phyloP scores from a whole-genome alignment of 2,888 invertebrate genomes.

The Sminthurinus aureus region DNA sequence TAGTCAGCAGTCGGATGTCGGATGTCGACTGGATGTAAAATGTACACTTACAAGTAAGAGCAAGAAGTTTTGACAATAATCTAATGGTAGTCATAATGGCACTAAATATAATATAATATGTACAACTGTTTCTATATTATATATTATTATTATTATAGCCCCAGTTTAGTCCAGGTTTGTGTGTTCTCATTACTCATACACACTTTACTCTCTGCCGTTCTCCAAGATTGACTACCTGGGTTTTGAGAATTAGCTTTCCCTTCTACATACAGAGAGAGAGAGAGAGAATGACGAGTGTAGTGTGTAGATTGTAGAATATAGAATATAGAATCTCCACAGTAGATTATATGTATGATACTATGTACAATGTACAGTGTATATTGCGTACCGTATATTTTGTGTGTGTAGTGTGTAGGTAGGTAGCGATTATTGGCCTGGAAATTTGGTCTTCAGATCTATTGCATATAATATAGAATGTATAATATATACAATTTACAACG shows the following conservation, averaged over 20 bases:
- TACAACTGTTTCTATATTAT: too few species aligned
- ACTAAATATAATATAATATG: too few species aligned
- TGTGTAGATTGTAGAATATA: not conserved
- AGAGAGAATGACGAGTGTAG: not conserved
- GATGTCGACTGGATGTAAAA: too few species aligned
- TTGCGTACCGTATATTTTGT: not conserved
- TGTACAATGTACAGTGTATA: not conserved
- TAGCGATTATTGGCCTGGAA: not conserved
- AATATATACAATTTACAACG: too few species aligned
- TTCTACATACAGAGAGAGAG: too few species aligned
- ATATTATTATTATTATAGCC: too few species aligned
- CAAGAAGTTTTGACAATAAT: too few species aligned
- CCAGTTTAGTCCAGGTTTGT: not conserved
- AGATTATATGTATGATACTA: not conserved
- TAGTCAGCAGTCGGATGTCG: too few species aligned
- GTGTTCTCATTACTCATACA: not conserved
- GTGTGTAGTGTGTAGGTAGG: not conserved
- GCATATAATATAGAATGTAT: too few species aligned
- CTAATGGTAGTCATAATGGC: too few species aligned
- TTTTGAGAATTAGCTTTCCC: not conserved
- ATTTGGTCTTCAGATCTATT: not conserved
- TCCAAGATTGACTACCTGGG: not conserved
- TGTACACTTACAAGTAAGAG: too few species aligned
- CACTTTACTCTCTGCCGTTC: not conserved
- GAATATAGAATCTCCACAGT: not conserved